A percentile compares a stretch with the other conserved stretches of the same genome.
These are phyloP conservation scores for Pelosia muscerda DNA, from an alignment of 2,888 invertebrate species.

Conservation along the genomic window DNA sequence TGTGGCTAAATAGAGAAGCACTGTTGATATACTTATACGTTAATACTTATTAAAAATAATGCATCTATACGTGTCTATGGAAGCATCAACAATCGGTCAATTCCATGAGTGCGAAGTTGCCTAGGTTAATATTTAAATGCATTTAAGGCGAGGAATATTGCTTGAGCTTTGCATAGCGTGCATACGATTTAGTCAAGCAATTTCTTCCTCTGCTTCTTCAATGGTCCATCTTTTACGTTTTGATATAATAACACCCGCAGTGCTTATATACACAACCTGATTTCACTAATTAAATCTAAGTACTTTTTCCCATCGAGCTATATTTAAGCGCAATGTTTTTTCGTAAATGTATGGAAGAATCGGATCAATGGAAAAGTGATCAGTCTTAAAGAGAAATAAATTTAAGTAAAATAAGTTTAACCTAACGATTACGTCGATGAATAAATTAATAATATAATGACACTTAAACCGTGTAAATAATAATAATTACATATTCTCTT, in stretches of 20 bases:
- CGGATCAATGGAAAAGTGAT: constrained; percentile 56
- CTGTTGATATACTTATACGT: constrained; percentile 38
- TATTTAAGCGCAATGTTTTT: constrained; percentile 48
- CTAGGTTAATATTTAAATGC: constrained; percentile 76
- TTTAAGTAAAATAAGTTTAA: constrained; percentile 36
- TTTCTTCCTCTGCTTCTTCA: constrained; percentile 64
- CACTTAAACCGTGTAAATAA: constrained; percentile 22
- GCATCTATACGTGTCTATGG: constrained; percentile 73
- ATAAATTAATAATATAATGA: constrained; percentile 30
- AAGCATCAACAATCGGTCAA: constrained; percentile 83
- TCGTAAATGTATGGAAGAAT: constrained; percentile 56
- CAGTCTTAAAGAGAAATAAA: constrained; percentile 60
- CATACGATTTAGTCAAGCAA: constrained; percentile 56
- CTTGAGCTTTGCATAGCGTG: constrained; percentile 52
- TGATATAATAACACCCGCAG: constrained; percentile 77
- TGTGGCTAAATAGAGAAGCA: constrained; percentile 44
- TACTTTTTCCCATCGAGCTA: constrained; percentile 42
- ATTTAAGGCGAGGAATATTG: constrained; percentile 65
- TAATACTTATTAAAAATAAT: constrained; percentile 56
- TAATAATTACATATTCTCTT: constrained; percentile 16
- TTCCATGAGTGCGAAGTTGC: constrained; percentile 83
- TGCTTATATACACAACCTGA: constrained; percentile 74
- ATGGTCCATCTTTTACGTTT: constrained; percentile 85
- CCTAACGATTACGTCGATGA: constrained; percentile 33
- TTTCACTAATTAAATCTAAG: constrained; percentile 55